phyloP scores from a whole-genome alignment of 2,113 vertebrate genomes.

The Sula dactylatra region DNA sequence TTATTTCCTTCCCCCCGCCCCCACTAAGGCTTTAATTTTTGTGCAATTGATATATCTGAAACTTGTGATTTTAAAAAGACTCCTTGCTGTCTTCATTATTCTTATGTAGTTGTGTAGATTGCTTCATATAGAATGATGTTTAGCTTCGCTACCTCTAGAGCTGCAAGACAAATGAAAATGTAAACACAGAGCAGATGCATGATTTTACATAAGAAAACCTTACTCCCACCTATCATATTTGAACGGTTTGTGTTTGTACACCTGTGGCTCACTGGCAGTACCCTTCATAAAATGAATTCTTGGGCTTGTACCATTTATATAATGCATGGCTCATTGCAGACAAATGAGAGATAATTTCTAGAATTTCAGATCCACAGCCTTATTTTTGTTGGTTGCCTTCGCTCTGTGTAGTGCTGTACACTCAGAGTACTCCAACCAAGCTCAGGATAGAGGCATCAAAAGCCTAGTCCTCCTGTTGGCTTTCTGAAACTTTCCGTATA shows the following conservation, averaged over 20 bases:
- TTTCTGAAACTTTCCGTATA: not conserved
- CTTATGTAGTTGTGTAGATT: not conserved
- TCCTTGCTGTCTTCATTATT: not conserved
- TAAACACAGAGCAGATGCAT: conserved; percentile 35
- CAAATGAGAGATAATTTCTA: not conserved
- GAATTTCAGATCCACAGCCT: not conserved
- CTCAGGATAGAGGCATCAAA: not conserved
- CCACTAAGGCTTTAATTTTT: not conserved
- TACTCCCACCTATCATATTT: not conserved
- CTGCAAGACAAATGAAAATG: conserved; percentile 8
- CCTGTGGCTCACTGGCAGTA: not conserved
- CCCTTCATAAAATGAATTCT: not conserved
- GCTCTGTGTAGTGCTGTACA: not conserved
- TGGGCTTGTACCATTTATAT: not conserved
- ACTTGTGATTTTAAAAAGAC: not conserved
- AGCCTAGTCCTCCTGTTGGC: not conserved
- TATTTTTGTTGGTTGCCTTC: not conserved
- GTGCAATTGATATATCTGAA: not conserved
- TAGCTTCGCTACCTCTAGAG: conserved; percentile 1
- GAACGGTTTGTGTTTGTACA: conserved; percentile 28
- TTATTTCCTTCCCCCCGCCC: not conserved
- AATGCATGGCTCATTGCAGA: not conserved
- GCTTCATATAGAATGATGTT: not conserved
- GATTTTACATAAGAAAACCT: conserved; percentile 5
- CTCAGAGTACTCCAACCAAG: not conserved